Percentiles rank a stretch among this genome's conserved stretches.
These are phyloP conservation scores for Chloropsis hardwickii DNA, from an alignment of 2,113 vertebrate genomes.

Conservation along the genomic window DNA sequence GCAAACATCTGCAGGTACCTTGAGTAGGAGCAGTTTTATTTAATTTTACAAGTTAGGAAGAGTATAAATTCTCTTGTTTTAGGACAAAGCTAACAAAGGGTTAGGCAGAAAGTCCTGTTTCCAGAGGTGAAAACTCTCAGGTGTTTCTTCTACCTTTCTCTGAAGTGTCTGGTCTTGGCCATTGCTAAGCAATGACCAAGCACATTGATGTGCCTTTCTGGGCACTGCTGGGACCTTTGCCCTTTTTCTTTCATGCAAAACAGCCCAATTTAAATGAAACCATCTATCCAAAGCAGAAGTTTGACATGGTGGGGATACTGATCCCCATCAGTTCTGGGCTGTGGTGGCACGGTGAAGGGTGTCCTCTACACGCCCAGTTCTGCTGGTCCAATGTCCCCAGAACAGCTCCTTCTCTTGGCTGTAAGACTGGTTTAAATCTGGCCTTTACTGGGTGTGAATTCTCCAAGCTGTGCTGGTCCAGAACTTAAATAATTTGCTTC, in stretches of 20 bases:
- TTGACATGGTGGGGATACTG: rapidly evolving
- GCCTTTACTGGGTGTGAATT: not conserved
- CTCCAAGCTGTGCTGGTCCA: not conserved
- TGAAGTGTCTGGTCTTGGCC: not conserved
- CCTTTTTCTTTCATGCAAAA: not conserved
- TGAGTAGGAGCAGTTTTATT: not conserved
- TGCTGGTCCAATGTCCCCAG: not conserved
- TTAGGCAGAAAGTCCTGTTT: not conserved
- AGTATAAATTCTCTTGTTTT: not conserved
- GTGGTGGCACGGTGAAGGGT: not conserved
- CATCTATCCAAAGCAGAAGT: not conserved
- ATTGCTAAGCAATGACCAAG: not conserved
- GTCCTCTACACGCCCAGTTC: not conserved
- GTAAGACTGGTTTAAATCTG: not conserved
- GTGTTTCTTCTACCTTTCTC: not conserved
- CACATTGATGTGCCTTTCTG: not conserved
- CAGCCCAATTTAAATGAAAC: not conserved
- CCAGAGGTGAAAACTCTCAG: not conserved
- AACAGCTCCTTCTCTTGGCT: not conserved
- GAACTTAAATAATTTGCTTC: constrained; percentile 32
- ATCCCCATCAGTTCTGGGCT: rapidly evolving
- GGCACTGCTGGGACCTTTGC: not conserved
- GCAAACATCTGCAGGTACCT: not conserved
- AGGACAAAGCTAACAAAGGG: not conserved
- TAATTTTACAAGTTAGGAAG: not conserved